Evolutionary conservation across 2,888 invertebrate species (phyloP).

Genomic region (Drosophila pseudotakahashii): DNA sequence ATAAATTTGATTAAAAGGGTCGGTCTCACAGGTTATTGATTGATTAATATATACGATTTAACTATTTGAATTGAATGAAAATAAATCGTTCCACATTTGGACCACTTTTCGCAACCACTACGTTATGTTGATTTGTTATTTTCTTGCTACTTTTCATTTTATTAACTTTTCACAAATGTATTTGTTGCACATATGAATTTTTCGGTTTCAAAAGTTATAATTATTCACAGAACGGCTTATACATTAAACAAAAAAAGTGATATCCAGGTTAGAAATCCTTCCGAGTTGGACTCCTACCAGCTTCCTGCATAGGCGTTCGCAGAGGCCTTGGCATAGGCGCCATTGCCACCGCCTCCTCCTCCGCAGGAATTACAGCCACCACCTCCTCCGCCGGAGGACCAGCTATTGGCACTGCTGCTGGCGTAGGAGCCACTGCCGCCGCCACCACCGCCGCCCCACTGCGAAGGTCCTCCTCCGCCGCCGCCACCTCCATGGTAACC

Average conservation of each 20-base stretch:
- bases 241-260: neutral
- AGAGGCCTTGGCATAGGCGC: constrained; percentile 66
- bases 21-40: too few relatives aligned
- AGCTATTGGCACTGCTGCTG: too few relatives aligned
- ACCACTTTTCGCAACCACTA: too few relatives aligned
- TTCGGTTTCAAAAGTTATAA: neutral
- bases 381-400: constrained; percentile 18
- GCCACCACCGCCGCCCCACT: constrained; percentile 6
- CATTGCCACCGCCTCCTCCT: constrained; percentile 30
- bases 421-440: too few relatives aligned
- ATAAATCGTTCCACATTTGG: too few relatives aligned
- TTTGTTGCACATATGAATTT: neutral
- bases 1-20: too few relatives aligned
- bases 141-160: too few relatives aligned
- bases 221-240: neutral
- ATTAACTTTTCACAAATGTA: neutral
- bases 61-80: too few relatives aligned
- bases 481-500: constrained; percentile 12
- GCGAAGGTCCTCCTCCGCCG: constrained; percentile 7
- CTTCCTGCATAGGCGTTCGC: constrained; percentile 58
- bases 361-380: constrained; percentile 34
- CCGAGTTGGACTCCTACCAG: constrained; percentile 41
- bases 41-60: too few relatives aligned
- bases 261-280: neutral
- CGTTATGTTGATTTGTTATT: too few relatives aligned